These are phyloP conservation scores for Leptinotarsa lineolata DNA, from an alignment of 1,140 invertebrate species.

Conservation along the genomic window DNA sequence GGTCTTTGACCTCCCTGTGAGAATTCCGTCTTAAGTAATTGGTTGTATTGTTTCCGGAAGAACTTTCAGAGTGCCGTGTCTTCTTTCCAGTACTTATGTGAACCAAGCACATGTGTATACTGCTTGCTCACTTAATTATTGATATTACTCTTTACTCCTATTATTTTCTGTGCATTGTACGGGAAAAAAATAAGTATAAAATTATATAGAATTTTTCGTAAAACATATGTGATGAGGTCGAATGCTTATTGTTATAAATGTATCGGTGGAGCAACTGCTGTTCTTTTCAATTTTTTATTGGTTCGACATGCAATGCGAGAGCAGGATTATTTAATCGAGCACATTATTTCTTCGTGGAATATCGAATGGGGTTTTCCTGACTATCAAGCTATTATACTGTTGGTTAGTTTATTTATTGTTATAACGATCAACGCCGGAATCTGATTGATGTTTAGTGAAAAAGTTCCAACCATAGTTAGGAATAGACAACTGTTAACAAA, in stretches of 20 bases:
- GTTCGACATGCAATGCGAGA: slow-evolving; percentile 25
- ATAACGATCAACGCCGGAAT: not conserved
- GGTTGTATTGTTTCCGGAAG: slow-evolving; percentile 24
- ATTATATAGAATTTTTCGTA: slow-evolving; percentile 50
- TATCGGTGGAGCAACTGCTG: slow-evolving; percentile 36
- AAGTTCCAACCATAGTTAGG: too few relatives aligned
- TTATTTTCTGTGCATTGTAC: slow-evolving; percentile 49
- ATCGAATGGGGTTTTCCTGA: not conserved
- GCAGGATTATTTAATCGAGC: slow-evolving; percentile 15
- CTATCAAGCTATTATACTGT: too few relatives aligned
- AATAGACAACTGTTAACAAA: too few relatives aligned
- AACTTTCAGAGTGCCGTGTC: slow-evolving; percentile 18
- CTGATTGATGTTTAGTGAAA: not conserved
- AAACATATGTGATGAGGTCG: slow-evolving; percentile 44
- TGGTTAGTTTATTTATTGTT: too few relatives aligned
- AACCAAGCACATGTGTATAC: slow-evolving; percentile 47
- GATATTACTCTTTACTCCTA: slow-evolving; percentile 47
- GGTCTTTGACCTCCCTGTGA: too few relatives aligned
- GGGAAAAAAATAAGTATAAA: slow-evolving; percentile 48
- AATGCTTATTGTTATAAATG: slow-evolving; percentile 42
- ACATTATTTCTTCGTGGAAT: slow-evolving; percentile 16
- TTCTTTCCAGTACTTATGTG: slow-evolving; percentile 41
- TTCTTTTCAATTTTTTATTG: slow-evolving; percentile 31
- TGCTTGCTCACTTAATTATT: slow-evolving; percentile 49
- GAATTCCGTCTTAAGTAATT: not conserved